Base-by-base conservation (phyloP, 2,113 vertebrate genomes). In the Pterocles orientalis region DNA sequence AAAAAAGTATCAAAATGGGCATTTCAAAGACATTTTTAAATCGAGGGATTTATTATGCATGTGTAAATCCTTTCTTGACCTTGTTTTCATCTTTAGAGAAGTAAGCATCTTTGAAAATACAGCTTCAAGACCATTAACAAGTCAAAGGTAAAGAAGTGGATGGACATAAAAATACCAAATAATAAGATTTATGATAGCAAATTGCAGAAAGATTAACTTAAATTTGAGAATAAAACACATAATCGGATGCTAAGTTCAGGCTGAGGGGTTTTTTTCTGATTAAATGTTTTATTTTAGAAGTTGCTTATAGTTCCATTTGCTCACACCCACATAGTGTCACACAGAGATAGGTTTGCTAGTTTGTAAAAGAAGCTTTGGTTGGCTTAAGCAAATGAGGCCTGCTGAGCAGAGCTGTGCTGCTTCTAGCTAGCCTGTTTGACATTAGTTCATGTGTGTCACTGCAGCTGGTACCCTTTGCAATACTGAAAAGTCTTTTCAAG, bases 271-370 rank as follows among this genome's bases (percentile, higher is more conserved):
- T 61, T 62, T 18, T 14, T 34, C 14, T 54, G 12, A 69, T 92
- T 61, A 58, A 72, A 16, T 53, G 48, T 50, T 71, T 47, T 56
- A 19, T 75, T 68, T 89, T 36, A 61, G 2, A 53, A 20, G 28
- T 34, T 86, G 25, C 21, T 71, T 45, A 60, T 12, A 29, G 10
- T 41, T 81, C 25, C 6, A 1, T 48, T 68, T 72, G 34, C 41
- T 81, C 16, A 25, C 29, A 57, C 31, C 13, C 3, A 18, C 0
- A 0, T 13, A 31, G 10, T 23, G 12, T 9, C 10, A 34, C 36
- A 31, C 4, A 33, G 43, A 57, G 17, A 18, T 7, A 20, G 29
- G 28, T 88, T 73, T 64, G 31, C 45, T 54, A 39, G 25, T 12
- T 58, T 11, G 31, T 69, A 54, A 43, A 83, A 82, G 31, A 7